Evolutionary conservation across 2,888 invertebrate genomes (phyloP), one percentile per base, ranked within the genome.

Genomic region (Stictocephala bisonia): DNA sequence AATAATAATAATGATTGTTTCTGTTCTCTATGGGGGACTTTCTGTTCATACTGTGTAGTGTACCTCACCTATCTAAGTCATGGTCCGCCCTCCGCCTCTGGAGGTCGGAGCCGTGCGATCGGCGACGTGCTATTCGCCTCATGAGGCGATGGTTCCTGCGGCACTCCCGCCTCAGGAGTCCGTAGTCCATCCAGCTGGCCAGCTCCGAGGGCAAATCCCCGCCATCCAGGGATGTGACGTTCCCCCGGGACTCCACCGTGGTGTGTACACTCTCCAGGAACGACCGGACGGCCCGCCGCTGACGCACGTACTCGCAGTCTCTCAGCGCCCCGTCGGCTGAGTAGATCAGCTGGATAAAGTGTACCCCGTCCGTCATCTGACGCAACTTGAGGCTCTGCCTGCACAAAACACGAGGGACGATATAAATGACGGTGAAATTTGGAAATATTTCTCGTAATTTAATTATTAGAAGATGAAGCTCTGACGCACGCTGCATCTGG

Each of bases 331-430:
- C 87, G 79, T 86, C 85, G 79, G 86, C 86, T 68, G 88, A 85
- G 85, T 90, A 91, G 78, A 91, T 91, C 35, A 91, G 83, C 84
- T 91, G 91, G 56, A 91, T 87, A 82, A 91, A 87, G 83, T 89
- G 89, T 79, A 86, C 85, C 72, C 90, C 90, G 81, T 90, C 89
- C n/a, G 90, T 88, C 77, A 91, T 84, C 82, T 92, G 90, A 20
- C 90, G 88, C 24, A 91, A 86, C 77, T 86, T 87, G 22, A 91
- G 82, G 86, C 89, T 85, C 85, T 86, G 80, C 86, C 88, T 88
- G 84, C 9, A 64, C 53, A 35, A 40, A 69, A 50, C 44, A 58
- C 20, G 27, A 11, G 11, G 9, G 13, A n/a, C n/a, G n/a, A n/a
- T n/a, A n/a, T n/a, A n/a, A n/a, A n/a, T n/a, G n/a, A n/a, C n/a